Conservation (phyloP, 2,113 vertebrate species). For the Ascaphus truei region DNA sequence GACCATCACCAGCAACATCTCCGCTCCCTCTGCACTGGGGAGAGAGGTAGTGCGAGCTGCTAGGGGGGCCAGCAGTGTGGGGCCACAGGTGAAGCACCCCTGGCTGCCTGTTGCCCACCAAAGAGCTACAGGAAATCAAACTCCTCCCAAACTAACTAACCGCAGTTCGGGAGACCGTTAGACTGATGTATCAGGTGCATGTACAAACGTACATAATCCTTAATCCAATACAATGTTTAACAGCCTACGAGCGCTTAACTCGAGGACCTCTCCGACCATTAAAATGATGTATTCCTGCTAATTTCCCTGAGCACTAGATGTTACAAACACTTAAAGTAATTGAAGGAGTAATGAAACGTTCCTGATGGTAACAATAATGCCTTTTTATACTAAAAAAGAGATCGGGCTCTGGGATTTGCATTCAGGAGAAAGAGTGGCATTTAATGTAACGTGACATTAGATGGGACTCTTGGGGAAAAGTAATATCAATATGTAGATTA, state of each 20-base stretch:
- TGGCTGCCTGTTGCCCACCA: too few species aligned
- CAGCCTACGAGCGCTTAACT: neutral
- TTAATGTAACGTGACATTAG: neutral
- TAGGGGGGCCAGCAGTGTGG: too few species aligned
- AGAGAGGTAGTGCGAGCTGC: too few species aligned
- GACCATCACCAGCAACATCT: too few species aligned
- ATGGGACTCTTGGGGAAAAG: neutral
- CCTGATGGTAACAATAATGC: conserved; percentile 27
- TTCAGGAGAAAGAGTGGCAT: conserved; percentile 1
- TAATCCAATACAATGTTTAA: conserved; percentile 20
- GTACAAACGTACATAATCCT: conserved; percentile 17
- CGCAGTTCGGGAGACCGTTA: too few species aligned
- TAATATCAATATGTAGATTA: neutral
- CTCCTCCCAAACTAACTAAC: too few species aligned
- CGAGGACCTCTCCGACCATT: conserved; percentile 6
- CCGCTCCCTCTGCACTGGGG: too few species aligned
- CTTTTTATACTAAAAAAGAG: conserved; percentile 1
- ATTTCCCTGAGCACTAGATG: conserved; percentile 23
- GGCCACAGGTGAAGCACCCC: too few species aligned
- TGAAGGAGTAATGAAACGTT: conserved; percentile 26
- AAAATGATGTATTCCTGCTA: conserved; percentile 20
- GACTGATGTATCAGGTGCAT: too few species aligned
- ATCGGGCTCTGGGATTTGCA: neutral
- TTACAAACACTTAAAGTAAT: conserved; percentile 32
- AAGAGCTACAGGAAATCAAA: too few species aligned